Evolutionary conservation across 2,888 invertebrate species (phyloP), one percentile per base, ranked within the genome.

Genomic region (Pristionchus fissidentatus): DNA sequence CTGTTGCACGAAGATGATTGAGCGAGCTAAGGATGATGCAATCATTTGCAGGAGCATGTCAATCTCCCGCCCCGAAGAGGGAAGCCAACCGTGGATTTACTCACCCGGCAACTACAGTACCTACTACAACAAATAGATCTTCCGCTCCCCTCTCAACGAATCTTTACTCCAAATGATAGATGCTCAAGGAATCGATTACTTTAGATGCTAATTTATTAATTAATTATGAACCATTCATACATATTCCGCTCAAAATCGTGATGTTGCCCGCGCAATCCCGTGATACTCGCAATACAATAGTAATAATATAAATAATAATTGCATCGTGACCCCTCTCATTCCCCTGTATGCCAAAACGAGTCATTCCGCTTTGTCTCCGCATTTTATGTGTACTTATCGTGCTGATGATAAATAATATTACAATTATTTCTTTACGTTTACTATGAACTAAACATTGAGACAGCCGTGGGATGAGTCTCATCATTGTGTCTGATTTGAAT

Each of bases 41-140:
- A 8, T 29, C 3, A 7, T 38, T 46, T 41, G 13, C 84, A 87
- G 87, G 55, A 80, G 84, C 38, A 84, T 62, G 75, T 84, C 85
- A 55, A 85, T 87, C 29, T 85, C 86, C 15, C 78, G 87, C 66
- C 85, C 86, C 35, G 88, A 89, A 8, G 87, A 87, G 43, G 57
- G 84, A 15, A 22, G 26, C 1, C 89, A 89, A 38, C 87, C 89
- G 13, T 91, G 91, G 91, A 86, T 89, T 32, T 91, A 91, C 82
- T 77, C 90, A 87, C 81, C 89, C 88, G n/a, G 83, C 86, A 87
- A 87, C 49, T 87, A 89, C 84, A 86, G 88, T 60, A 87, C 88
- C 35, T 87, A 87, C 83, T 89, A 90, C 81, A 41, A 70, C 41
- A 70, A 70, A 70, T 70, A 70, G 70, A 70, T 70, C 70, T 70